phyloP scores from a whole-genome alignment of 2,888 invertebrate species.

The Erannis defoliaria region DNA sequence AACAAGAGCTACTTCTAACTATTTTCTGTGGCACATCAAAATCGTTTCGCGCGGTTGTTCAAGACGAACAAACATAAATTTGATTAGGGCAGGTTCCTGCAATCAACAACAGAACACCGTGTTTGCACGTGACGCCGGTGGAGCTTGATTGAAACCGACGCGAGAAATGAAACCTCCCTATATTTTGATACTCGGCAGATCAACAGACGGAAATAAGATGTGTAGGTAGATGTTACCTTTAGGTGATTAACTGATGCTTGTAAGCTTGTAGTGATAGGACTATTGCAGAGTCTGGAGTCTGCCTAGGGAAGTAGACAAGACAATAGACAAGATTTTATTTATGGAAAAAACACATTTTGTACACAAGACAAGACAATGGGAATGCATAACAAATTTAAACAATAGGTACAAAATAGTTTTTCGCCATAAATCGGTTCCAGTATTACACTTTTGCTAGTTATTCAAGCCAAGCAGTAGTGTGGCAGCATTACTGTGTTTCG shows the following conservation, averaged over 20 bases:
- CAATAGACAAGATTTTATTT: no score
- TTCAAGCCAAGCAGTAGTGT: no score
- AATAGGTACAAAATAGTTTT: no score
- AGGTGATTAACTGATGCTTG: not conserved
- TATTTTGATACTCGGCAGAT: constrained; percentile 31
- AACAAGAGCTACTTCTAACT: not conserved
- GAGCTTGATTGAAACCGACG: constrained; percentile 32
- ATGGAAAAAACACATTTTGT: no score
- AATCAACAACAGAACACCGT: constrained; percentile 66
- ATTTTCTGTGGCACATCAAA: constrained; percentile 38
- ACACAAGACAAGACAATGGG: no score
- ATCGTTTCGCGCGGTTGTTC: constrained; percentile 56
- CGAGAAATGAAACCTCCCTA: constrained; percentile 34
- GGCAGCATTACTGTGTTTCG: no score
- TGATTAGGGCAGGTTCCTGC: constrained; percentile 80
- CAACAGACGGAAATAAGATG: constrained; percentile 27
- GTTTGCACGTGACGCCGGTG: constrained; percentile 62
- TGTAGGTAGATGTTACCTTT: constrained; percentile 6
- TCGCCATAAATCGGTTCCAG: no score
- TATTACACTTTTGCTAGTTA: no score
- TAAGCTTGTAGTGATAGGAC: no score
- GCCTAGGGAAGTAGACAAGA: no score
- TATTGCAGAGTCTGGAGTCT: no score
- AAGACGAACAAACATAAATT: constrained; percentile 83
- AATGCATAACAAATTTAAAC: no score